A percentile compares a stretch with the other conserved stretches of the same genome.
These are phyloP conservation scores for Schizothorax lantsangensis DNA, from an alignment of 2,797 vertebrate species.

Conservation along the genomic window DNA sequence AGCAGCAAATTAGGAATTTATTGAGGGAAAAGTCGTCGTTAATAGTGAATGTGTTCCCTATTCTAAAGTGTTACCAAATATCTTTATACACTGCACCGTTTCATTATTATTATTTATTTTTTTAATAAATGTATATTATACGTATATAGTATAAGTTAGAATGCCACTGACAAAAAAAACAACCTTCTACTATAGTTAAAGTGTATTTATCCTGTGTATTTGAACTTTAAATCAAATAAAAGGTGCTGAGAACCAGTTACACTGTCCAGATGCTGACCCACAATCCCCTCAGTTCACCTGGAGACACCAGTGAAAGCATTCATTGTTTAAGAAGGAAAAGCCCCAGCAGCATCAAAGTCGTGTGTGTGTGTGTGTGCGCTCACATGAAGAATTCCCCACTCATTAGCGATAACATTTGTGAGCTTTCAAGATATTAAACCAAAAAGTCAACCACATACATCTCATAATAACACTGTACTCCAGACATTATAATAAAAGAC, in stretches of 20 bases:
- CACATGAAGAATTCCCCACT: constrained; percentile 24
- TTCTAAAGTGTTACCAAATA: not conserved
- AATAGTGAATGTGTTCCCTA: no score
- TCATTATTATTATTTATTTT: not conserved
- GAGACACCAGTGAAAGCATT: constrained; percentile 52
- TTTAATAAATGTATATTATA: no score
- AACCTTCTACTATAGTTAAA: not conserved
- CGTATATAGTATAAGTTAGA: not conserved
- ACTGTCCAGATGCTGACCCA: constrained; percentile 45
- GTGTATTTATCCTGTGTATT: constrained; percentile 1
- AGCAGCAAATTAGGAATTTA: no score
- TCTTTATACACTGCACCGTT: not conserved
- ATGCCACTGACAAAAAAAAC: not conserved
- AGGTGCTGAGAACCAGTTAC: constrained; percentile 18
- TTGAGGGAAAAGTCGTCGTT: no score
- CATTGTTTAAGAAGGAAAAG: constrained; percentile 60
- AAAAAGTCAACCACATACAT: constrained; percentile 24
- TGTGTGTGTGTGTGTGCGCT: not conserved
- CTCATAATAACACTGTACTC: not conserved
- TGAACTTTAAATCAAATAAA: constrained; percentile 34
- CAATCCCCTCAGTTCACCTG: constrained; percentile 46
- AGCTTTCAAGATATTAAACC: constrained; percentile 35
- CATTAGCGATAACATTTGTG: constrained; percentile 17
- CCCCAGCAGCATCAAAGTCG: constrained; percentile 45
- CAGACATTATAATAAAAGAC: constrained; percentile 21